Evolutionary conservation across 2,888 invertebrate species (phyloP).

Genomic region (Erynnis tages): DNA sequence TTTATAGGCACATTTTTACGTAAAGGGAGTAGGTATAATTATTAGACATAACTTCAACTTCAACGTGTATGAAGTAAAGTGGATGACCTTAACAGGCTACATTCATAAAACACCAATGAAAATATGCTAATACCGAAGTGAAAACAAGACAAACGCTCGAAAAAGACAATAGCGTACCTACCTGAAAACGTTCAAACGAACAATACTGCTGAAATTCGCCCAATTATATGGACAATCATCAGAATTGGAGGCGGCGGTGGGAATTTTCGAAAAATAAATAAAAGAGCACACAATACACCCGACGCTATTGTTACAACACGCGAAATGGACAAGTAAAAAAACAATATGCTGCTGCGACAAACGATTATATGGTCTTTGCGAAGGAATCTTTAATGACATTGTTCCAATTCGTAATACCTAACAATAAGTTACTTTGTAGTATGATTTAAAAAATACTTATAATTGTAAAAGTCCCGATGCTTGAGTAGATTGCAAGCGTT

Average conservation of each 20-base stretch:
- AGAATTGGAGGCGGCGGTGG: slow-evolving; percentile 53
- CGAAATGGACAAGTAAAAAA: slow-evolving; percentile 50
- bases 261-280: slow-evolving; percentile 63
- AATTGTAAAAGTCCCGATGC: too few relatives aligned
- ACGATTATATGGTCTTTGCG: slow-evolving; percentile 30
- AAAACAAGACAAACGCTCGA: slow-evolving; percentile 35
- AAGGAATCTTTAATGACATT: background rate
- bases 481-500: too few relatives aligned
- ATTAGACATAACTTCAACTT: too few relatives aligned
- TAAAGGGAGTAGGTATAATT: too few relatives aligned
- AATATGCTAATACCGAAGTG: slow-evolving; percentile 1
- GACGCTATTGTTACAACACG: slow-evolving; percentile 41
- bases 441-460: too few relatives aligned
- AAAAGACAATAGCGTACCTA: slow-evolving; percentile 31
- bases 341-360: slow-evolving; percentile 45
- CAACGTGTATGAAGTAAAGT: too few relatives aligned
- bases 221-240: slow-evolving; percentile 77
- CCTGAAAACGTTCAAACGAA: slow-evolving; percentile 31
- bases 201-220: slow-evolving; percentile 68
- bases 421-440: too few relatives aligned
- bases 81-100: too few relatives aligned
- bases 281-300: slow-evolving; percentile 47
- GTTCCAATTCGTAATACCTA: too few relatives aligned
- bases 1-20: too few relatives aligned
- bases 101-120: too few relatives aligned